Percentiles rank a stretch among this genome's conserved stretches.
phyloP scores from a whole-genome alignment of 2,113 vertebrate species.

The Gallinago jamesoni region DNA sequence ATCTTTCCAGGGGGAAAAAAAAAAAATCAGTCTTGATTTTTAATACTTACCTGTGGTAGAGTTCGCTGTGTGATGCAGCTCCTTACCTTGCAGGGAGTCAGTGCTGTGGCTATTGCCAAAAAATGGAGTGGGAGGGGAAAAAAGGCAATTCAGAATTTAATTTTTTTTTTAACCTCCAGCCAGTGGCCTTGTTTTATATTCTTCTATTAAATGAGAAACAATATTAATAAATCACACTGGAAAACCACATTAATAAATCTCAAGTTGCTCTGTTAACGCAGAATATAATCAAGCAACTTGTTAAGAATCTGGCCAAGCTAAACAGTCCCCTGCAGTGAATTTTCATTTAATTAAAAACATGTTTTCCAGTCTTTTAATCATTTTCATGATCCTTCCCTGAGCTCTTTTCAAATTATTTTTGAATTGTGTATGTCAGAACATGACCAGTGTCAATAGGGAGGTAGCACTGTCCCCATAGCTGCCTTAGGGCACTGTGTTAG shows the following conservation, averaged over 20 bases:
- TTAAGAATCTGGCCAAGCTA: background rate
- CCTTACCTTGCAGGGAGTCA: background rate
- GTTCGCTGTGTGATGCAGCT: background rate
- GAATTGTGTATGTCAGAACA: background rate
- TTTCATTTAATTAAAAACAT: constrained; percentile 31
- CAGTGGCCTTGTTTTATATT: background rate
- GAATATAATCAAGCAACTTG: background rate
- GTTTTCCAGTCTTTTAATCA: constrained; percentile 8
- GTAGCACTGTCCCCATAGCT: background rate
- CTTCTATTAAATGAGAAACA: background rate
- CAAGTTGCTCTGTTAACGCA: background rate
- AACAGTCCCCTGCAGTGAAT: background rate
- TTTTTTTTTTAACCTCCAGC: background rate
- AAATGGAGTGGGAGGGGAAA: background rate
- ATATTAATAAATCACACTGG: background rate
- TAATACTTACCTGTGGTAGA: background rate
- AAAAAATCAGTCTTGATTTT: background rate
- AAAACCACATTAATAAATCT: background rate
- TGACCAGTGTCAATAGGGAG: background rate
- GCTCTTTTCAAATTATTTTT: constrained; percentile 23
- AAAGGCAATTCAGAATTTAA: background rate
- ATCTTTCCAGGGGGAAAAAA: background rate
- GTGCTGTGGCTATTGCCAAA: background rate
- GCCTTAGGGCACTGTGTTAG: background rate
- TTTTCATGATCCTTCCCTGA: background rate